Evolutionary conservation across 2,113 vertebrate species (phyloP).

Genomic region (Austrofundulus limnaeus): DNA sequence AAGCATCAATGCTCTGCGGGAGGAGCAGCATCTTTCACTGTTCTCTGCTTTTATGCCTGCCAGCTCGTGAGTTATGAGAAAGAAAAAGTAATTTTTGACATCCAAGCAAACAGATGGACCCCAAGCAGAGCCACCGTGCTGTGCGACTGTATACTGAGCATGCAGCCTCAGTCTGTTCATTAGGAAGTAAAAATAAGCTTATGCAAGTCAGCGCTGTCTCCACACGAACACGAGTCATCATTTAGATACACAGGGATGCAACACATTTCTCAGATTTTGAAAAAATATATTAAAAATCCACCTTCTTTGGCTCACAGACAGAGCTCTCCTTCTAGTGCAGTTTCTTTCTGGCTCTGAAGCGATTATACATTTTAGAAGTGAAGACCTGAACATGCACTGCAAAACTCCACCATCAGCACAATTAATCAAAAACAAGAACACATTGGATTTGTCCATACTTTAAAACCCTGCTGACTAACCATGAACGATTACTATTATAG

Average conservation of each 20-base stretch:
- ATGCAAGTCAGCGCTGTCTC: constrained; percentile 30
- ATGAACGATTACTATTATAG: background rate
- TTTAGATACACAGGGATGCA: constrained; percentile 24
- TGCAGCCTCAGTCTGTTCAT: constrained; percentile 29
- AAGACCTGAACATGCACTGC: background rate
- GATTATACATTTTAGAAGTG: background rate
- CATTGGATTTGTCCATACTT: background rate
- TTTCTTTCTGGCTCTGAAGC: background rate
- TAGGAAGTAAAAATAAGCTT: constrained; percentile 47
- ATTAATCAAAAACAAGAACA: background rate
- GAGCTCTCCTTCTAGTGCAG: background rate
- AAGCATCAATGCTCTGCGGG: constrained; percentile 33
- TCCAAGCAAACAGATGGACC: constrained; percentile 56
- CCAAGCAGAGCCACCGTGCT: constrained; percentile 31
- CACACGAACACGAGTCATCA: constrained; percentile 13
- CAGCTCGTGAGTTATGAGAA: constrained; percentile 37
- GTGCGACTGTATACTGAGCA: constrained; percentile 31
- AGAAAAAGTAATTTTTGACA: constrained; percentile 28
- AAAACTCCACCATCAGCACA: constrained; percentile 1
- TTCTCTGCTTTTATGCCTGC: constrained; percentile 46
- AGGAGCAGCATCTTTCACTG: constrained; percentile 12
- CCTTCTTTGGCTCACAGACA: constrained; percentile 19
- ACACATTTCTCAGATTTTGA: constrained; percentile 36
- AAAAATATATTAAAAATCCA: constrained; percentile 31
- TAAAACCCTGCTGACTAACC: background rate